phyloP scores from a whole-genome alignment of 2,888 invertebrate genomes.

The Acrobasis suavella region DNA sequence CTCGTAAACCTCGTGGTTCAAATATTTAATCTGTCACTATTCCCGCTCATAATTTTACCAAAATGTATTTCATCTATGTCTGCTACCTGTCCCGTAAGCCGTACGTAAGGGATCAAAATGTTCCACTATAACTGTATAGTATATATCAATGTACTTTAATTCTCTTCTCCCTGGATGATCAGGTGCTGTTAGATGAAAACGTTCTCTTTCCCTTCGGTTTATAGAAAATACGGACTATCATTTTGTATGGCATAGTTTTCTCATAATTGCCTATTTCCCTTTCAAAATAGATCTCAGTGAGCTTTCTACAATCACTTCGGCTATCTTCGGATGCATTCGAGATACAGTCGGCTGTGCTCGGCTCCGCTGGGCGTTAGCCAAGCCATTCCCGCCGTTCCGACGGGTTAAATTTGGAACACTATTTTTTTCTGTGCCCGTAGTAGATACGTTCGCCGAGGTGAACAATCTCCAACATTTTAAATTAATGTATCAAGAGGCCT shows the following conservation, averaged over 20 bases:
- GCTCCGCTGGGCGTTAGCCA: conserved; percentile 73
- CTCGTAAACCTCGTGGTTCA: too few relatives aligned
- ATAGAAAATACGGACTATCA: conserved; percentile 8
- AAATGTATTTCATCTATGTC: too few relatives aligned
- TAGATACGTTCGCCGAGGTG: conserved; percentile 70
- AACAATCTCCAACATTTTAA: conserved; percentile 71
- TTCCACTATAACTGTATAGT: too few relatives aligned
- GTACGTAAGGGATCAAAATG: too few relatives aligned
- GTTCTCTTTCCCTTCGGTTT: not conserved
- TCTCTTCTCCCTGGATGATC: not conserved
- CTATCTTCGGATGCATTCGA: conserved; percentile 57
- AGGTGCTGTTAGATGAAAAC: not conserved
- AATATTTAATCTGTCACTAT: too few relatives aligned
- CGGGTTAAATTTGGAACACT: conserved; percentile 77
- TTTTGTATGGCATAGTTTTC: conserved; percentile 18
- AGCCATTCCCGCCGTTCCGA: conserved; percentile 70
- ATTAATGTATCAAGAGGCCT: conserved; percentile 30
- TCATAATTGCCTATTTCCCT: conserved; percentile 23
- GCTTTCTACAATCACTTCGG: conserved; percentile 42
- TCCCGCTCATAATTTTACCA: too few relatives aligned
- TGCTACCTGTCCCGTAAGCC: too few relatives aligned
- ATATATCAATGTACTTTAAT: too few relatives aligned
- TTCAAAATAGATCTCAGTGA: conserved; percentile 29
- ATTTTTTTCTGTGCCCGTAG: conserved; percentile 65
- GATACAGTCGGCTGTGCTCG: conserved; percentile 56